Base-by-base conservation (phyloP, 2,113 vertebrate species). In the Mellivora capensis region DNA sequence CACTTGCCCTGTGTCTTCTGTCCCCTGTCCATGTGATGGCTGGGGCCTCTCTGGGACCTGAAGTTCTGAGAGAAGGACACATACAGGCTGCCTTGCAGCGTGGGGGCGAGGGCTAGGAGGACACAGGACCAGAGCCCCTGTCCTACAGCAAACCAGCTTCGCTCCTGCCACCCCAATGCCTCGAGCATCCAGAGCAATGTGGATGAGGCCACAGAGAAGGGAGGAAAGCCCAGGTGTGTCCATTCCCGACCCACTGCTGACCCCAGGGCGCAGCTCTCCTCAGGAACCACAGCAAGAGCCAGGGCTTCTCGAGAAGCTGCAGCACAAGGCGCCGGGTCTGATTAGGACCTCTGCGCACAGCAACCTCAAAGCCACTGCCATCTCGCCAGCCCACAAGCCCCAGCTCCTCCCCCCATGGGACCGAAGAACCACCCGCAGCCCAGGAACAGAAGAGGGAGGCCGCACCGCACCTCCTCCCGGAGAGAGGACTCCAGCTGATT, bases 401-500 rank as follows among this genome's bases (percentile, higher is more conserved):
- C 81, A 64, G 57, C 12, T 49, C 57, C 15, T 27, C 23, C 44
- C 6, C 0, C 21, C 20, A 5, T 0, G 57, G 47, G 71, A n/a
- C 74, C 39, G 2, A 49, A 84, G 29, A 80, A n/a, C 54, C 57
- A 71, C 23, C 47, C 4, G 3, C 27, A 6, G 44, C 87, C 90
- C 20, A 49, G n/a, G 44, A 71, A 18, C 7, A 27, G 59, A 37
- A 29, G 23, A 29, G 44, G 57, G 49, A 52, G 23, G 37, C 27
- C 10, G 0, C 76, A 2, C 13, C 0, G 91, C 54, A 99, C 99
- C 99, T 99, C 99, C 39, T 99, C 99, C 82, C 95, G 97, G 67
- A 99, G 97, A 0, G 99, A 99, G 61, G 98, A 99, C 98, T 99
- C 99, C 86, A 99, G 98, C 98, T 99, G 99, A 89, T 93, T 99